Base-by-base conservation (phyloP, 1,140 invertebrate genomes). In the Scylla paramamosain region DNA sequence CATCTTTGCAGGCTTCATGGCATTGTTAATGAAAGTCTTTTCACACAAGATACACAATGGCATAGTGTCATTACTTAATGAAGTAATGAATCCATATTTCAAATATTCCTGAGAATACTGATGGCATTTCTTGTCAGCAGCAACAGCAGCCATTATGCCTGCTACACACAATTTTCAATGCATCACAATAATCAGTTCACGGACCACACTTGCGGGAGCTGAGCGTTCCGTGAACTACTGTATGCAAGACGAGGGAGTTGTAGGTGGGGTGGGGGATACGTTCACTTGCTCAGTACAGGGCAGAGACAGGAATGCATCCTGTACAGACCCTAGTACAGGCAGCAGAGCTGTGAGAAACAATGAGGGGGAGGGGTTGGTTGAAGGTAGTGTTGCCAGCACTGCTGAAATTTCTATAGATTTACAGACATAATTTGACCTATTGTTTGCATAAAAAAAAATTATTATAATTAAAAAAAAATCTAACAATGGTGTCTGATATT, bases 61-160 rank as follows among this genome's bases (percentile, higher is more conserved):
- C 92, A 93, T 67, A 67, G 86, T 95, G 95, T 96, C 93, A 91
- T 96, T 94, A 25, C 48, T 90, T 93, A 94, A 67, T 46, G 89
- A n/a, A n/a, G n/a, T n/a, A n/a, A n/a, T n/a, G n/a, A n/a, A n/a
- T n/a, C n/a, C n/a, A n/a, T n/a, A n/a, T 95, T 95, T 95, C 90
- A 96, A 95, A 96, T 96, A 92, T 90, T 96, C 95, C 31, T 84
- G 46, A 20, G 95, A 96, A 96, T 95, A 95, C 93, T 96, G 91
- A 39, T 25, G 52, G 87, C 46, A 95, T 67, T 95, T 95, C 48
- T 88, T 95, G 28, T 94, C 59, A 87, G 29, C 14, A 7, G 4
- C 46, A 84, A 59, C 86, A 45, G 84, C 32, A 25, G 83, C n/a
- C 31, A 93, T 88, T 86, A 67, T 93, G 52, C 29, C 52, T 31